Conservation (phyloP, 2,888 invertebrate species). For the Tiliacea aurago region DNA sequence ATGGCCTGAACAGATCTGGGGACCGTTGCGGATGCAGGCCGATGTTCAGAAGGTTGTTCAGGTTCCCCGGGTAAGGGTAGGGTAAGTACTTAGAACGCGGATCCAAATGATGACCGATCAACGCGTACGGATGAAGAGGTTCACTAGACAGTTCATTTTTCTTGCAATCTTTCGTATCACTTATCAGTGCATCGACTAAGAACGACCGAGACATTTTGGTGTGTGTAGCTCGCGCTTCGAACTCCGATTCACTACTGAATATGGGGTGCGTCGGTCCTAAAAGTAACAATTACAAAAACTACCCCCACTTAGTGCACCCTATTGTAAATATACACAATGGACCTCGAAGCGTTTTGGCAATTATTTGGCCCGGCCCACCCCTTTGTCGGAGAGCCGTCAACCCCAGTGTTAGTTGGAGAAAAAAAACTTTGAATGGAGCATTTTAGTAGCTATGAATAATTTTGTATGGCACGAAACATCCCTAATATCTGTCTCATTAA, state of each 20-base stretch:
- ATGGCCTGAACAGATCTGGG: slow-evolving; percentile 87
- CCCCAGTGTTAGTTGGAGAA: slow-evolving; percentile 82
- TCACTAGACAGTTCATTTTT: slow-evolving; percentile 83
- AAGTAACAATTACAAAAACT: slow-evolving; percentile 90
- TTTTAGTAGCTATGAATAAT: slow-evolving; percentile 90
- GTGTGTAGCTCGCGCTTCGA: slow-evolving; percentile 70
- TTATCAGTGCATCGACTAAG: slow-evolving; percentile 94
- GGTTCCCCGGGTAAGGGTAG: slow-evolving; percentile 91
- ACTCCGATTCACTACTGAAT: slow-evolving; percentile 81
- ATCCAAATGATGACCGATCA: slow-evolving; percentile 81
- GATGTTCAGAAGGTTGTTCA: slow-evolving; percentile 92
- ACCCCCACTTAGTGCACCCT: slow-evolving; percentile 89
- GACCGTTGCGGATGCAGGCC: slow-evolving; percentile 91
- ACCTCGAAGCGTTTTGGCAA: slow-evolving; percentile 90
- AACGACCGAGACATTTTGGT: slow-evolving; percentile 95
- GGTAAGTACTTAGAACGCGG: slow-evolving; percentile 89
- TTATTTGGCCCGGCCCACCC: slow-evolving; percentile 90
- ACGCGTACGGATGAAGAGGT: slow-evolving; percentile 81
- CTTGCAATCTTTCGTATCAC: slow-evolving; percentile 90
- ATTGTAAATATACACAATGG: slow-evolving; percentile 89
- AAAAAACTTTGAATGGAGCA: slow-evolving; percentile 87
- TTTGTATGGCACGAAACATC: slow-evolving; percentile 88
- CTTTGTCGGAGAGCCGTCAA: slow-evolving; percentile 88
- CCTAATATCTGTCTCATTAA: slow-evolving; percentile 89
- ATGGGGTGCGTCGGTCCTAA: slow-evolving; percentile 78